Evolutionary conservation across 2,797 vertebrate species (phyloP).

Genomic region (Notolepis coatsorum): DNA sequence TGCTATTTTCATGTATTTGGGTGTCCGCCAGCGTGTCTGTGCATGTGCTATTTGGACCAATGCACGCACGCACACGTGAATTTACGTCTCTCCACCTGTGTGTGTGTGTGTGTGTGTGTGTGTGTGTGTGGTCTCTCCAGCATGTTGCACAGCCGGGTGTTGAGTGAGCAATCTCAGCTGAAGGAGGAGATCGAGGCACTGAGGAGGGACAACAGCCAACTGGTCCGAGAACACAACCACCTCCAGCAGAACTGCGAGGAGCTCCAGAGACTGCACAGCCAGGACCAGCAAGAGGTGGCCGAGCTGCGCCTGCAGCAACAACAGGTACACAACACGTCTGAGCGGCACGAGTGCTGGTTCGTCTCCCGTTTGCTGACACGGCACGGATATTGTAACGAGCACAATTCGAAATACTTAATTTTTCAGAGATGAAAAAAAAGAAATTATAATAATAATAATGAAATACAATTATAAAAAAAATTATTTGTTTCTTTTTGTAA

Average conservation of each 20-base stretch:
- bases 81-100: neutral
- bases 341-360: constrained; percentile 3
- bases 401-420: too few relatives aligned
- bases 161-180: constrained; percentile 93
- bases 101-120: neutral
- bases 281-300: constrained; percentile 93
- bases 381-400: neutral
- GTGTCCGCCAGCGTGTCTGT: neutral
- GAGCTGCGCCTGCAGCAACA: constrained; percentile 95
- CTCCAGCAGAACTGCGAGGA: constrained; percentile 96
- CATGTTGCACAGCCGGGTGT: constrained; percentile 93
- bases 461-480: too few relatives aligned
- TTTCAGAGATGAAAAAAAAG: too few relatives aligned
- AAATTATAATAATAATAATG: too few relatives aligned
- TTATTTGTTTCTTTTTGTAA: too few relatives aligned
- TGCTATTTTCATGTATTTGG: neutral
- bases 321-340: constrained; percentile 81
- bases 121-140: constrained; percentile 78
- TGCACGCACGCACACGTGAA: neutral
- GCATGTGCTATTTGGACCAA: neutral
- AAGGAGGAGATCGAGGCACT: constrained; percentile 95
- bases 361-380: constrained; percentile 7
- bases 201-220: constrained; percentile 90
- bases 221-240: constrained; percentile 93
- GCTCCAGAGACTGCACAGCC: constrained; percentile 89